Evolutionary conservation across 1,140 invertebrate genomes (phyloP), one percentile per base, ranked within the genome.

Genomic region (Zeugodacus cucurbitae): DNA sequence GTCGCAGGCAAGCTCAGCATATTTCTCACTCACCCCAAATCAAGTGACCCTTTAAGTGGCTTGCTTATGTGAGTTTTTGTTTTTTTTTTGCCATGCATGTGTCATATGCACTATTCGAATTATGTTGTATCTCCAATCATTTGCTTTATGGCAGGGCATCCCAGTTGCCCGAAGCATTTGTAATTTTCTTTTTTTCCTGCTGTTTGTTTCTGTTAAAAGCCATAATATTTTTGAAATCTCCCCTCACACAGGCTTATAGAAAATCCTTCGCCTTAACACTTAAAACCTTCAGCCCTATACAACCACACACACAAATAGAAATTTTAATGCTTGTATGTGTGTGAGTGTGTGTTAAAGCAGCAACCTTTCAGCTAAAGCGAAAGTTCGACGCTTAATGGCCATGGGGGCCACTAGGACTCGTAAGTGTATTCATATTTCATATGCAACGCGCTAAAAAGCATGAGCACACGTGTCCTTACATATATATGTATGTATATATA

Each of bases 351-450:
- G n/a, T 26, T 22, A 20, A 34, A 74, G 20, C 14, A 34, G 20
- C 6, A 74, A 74, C 34, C 67, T 37, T 74, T 74, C 67, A 74
- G 67, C 32, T 32, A 20, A 41, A 74, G 67, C 67, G 41, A 86
- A 58, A 54, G 82, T 58, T 86, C 54, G 44, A 10, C 41, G 54
- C 82, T 90, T 91, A 92, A 92, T 92, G 91, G 91, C 90, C 89
- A 78, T 90, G 88, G 90, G 91, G 89, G 67, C 29, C 89, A 48
- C 88, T 89, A 89, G 89, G 90, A 90, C 90, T 90, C 90, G 89
- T 91, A 92, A 92, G 91, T 91, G 91, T 91, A 92, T 92, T 91
- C 91, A 92, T 92, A 92, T 92, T 92, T 92, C 90, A 92, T 92
- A 91, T 90, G 82, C 34, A 87, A 74, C 67, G 34, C 34, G 67